A percentile compares a stretch with the other conserved stretches of the same genome.
Evolutionary conservation across 2,797 vertebrate genomes (phyloP).

Genomic region (Arrhamphus sclerolepis): DNA sequence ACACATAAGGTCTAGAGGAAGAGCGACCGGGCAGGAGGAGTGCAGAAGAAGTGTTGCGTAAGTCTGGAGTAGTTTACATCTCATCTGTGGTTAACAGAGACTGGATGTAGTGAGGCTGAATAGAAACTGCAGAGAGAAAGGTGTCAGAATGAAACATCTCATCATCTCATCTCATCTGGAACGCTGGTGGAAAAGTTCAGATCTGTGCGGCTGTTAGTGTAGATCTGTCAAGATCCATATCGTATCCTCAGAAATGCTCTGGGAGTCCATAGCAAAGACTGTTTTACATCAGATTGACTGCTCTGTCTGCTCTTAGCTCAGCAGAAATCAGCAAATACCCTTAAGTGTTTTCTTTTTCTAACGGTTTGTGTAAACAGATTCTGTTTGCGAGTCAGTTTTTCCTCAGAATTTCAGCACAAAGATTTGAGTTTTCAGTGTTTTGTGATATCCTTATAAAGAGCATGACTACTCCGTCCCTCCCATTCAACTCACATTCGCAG

Average conservation of each 20-base stretch:
- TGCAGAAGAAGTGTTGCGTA: constrained; percentile 1
- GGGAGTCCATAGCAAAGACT: too few species aligned
- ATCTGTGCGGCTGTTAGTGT: background rate
- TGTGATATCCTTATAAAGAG: too few species aligned
- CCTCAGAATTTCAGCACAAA: too few species aligned
- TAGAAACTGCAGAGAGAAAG: constrained; percentile 44
- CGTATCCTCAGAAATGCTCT: background rate
- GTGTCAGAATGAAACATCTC: constrained; percentile 9
- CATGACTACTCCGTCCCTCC: too few species aligned
- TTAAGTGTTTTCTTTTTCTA: too few species aligned
- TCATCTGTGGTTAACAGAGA: background rate
- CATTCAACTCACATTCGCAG: background rate
- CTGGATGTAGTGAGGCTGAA: constrained; percentile 1
- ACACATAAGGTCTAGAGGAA: constrained; percentile 9
- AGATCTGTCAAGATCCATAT: background rate
- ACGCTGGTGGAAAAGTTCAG: background rate
- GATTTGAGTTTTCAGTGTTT: too few species aligned
- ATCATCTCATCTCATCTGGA: background rate
- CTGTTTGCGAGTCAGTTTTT: too few species aligned
- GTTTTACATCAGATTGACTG: too few species aligned
- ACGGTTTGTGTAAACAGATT: too few species aligned
- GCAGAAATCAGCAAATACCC: too few species aligned
- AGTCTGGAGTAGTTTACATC: constrained; percentile 1
- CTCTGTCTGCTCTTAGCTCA: too few species aligned
- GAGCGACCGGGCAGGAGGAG: background rate